Conservation (phyloP, 2,113 vertebrate species). For the Pyrgilauda ruficollis region DNA sequence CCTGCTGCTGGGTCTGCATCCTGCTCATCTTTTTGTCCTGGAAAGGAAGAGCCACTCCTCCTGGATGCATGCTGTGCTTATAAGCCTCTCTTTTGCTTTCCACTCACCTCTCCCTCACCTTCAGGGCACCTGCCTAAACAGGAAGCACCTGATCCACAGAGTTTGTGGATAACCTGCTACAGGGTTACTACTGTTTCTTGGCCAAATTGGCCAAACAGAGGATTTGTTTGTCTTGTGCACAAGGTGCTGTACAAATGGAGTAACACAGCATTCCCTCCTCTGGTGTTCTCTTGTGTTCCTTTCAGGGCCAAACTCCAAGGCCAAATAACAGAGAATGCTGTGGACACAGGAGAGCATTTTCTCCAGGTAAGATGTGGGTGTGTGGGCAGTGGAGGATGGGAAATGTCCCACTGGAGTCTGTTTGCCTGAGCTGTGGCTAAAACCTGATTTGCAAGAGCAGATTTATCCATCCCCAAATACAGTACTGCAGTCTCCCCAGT, state of each 20-base stretch:
- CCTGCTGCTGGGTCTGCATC: not conserved
- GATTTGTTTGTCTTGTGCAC: not conserved
- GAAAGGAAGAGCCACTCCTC: not conserved
- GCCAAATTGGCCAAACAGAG: not conserved
- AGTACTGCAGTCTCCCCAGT: not conserved
- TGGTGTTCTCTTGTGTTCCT: not conserved
- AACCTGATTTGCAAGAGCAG: not conserved
- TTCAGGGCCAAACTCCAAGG: not conserved
- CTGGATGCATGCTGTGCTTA: not conserved
- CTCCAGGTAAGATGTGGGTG: not conserved
- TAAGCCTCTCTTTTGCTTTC: not conserved
- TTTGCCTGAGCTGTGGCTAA: not conserved
- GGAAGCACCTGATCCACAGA: not conserved
- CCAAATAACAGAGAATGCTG: not conserved
- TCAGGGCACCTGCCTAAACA: not conserved
- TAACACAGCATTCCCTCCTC: not conserved
- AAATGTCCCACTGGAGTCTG: not conserved
- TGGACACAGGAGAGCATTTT: not conserved
- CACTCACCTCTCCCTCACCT: not conserved
- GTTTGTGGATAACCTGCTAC: not conserved
- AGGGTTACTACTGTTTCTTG: not conserved
- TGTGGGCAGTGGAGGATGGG: not conserved
- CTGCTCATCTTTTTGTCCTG: not conserved
- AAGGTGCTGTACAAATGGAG: not conserved
- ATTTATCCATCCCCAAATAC: not conserved